Base-by-base conservation (phyloP, 2,888 invertebrate genomes). In the Microchrysa polita region DNA sequence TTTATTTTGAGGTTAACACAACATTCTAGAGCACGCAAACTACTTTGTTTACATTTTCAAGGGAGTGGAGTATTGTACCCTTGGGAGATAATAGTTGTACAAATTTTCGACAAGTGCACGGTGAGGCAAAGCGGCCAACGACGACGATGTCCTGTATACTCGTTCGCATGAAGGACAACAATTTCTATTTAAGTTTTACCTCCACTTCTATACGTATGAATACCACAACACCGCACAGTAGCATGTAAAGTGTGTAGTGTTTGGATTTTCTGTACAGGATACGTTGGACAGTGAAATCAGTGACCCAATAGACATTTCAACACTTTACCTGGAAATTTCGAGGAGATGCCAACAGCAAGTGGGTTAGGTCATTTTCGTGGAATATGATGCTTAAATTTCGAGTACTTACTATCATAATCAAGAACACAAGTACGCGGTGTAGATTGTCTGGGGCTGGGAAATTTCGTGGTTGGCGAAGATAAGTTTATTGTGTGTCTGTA, bases 11-110 rank as follows among this genome's bases (percentile, higher is more conserved):
- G 55, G 20, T 55, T 20, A 55, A 55, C 55, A 55, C 2, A 55
- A 55, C 55, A 55, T 55, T 55, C 2, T 55, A 5, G 55, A 16
- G 4, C 55, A 55, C 20, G 20, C 18, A 55, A 55, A 55, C 55
- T 16, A 55, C 20, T 55, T 55, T 55, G 55, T 48, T 48, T 48
- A 48, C 48, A 48, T 48, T 48, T n/a, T 48, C 48, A n/a, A n/a
- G n/a, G 16, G 48, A 48, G 48, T 42, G 42, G 42, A n/a, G n/a
- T n/a, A n/a, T n/a, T n/a, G n/a, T 34, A 34, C 48, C 48, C 48
- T 48, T 48, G 48, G 48, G 48, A 48, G 48, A 48, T 48, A 48
- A 48, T 48, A 48, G 48, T 48, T 7, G 48, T n/a, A 48, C 48
- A 48, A 48, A 48, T 48, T 48, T 48, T 34, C 27, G 27, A 34